phyloP scores from a whole-genome alignment of 2,113 vertebrate genomes.

The Hippolais icterina region DNA sequence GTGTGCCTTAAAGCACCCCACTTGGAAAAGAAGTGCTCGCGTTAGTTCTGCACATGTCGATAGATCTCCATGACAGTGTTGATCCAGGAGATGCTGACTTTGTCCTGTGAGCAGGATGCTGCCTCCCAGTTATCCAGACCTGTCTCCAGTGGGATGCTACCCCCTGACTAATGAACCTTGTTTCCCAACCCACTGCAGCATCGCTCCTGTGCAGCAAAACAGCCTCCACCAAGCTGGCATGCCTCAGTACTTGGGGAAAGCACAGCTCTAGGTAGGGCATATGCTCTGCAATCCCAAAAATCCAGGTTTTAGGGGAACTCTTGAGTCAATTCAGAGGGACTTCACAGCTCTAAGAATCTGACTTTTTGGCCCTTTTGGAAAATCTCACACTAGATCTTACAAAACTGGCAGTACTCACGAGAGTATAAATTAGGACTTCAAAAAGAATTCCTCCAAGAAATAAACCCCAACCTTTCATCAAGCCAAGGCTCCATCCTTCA shows the following conservation, averaged over 20 bases:
- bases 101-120: not conserved
- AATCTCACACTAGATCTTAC: not conserved
- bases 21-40: not conserved
- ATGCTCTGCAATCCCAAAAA: not conserved
- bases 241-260: fast-evolving
- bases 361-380: not conserved
- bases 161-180: not conserved
- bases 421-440: constrained; percentile 5
- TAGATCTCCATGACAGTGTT: not conserved
- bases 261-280: not conserved
- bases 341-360: not conserved
- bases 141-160: not conserved
- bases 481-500: not conserved
- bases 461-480: not conserved
- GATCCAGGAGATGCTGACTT: not conserved
- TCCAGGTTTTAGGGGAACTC: not conserved
- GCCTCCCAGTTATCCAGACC: not conserved
- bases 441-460: not conserved
- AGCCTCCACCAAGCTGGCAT: fast-evolving
- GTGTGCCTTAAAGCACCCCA: not conserved
- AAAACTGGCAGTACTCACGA: not conserved
- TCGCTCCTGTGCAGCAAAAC: not conserved
- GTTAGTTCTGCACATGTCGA: fast-evolving
- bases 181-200: not conserved
- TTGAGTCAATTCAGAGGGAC: not conserved